Evolutionary conservation across 1,140 invertebrate species (phyloP).

Genomic region (Neodiprion pinetum): DNA sequence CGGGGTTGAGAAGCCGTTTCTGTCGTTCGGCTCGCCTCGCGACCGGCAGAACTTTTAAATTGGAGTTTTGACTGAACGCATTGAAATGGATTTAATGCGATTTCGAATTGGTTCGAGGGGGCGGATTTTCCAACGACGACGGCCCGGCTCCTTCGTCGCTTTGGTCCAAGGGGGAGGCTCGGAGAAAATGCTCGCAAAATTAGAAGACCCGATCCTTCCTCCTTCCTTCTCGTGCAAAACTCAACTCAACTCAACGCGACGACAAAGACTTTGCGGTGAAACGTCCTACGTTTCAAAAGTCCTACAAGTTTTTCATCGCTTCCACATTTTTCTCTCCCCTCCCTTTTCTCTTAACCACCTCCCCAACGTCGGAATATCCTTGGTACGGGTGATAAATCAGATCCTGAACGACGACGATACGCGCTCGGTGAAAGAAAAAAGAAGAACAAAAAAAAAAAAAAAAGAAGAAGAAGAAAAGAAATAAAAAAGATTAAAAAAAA

Average conservation of each 20-base stretch:
- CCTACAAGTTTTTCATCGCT: conserved; percentile 25
- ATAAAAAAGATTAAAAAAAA: background rate
- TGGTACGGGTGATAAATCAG: conserved; percentile 39
- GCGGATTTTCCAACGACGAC: conserved; percentile 9
- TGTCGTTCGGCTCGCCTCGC: background rate
- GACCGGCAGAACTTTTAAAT: conserved; percentile 50
- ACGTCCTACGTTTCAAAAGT: conserved; percentile 31
- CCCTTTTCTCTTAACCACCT: background rate
- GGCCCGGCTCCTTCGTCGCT: background rate
- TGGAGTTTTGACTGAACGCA: conserved; percentile 57
- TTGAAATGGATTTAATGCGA: conserved; percentile 55
- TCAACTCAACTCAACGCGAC: conserved; percentile 21
- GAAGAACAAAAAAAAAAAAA: background rate
- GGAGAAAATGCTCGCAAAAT: background rate
- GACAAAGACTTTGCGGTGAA: conserved; percentile 38
- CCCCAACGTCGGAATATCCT: conserved; percentile 21
- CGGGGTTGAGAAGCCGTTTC: conserved; percentile 21
- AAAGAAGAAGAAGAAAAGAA: background rate
- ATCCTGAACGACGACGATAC: background rate
- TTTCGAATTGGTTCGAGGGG: conserved; percentile 44
- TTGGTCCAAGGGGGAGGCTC: no score
- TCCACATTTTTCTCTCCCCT: conserved; percentile 23
- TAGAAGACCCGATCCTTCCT: background rate
- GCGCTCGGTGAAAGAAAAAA: no score
- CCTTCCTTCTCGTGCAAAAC: background rate